Evolutionary conservation across 2,888 invertebrate genomes (phyloP), one percentile per base, ranked within the genome.

Genomic region (Andricus quercusramuli): DNA sequence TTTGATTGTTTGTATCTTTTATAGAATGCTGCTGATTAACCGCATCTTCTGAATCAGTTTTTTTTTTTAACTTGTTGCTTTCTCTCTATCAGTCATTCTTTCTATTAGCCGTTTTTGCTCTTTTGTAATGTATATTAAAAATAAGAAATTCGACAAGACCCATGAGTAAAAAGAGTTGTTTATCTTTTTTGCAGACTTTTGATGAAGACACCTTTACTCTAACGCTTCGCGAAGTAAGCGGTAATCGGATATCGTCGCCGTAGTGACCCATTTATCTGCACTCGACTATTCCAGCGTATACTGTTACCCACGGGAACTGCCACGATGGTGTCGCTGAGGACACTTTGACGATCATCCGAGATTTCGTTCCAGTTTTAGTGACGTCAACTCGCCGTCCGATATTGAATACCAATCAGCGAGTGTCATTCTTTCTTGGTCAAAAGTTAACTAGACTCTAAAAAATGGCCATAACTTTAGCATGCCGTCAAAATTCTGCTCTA

Each of bases 251-350:
- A 89, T 86, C 78, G 85, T 79, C 83, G 82, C 65, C 83, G 78
- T 86, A 87, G 85, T 89, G 91, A 90, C 91, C 91, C 88, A 90
- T 91, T 91, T 91, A 89, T 89, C 90, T 87, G 68, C 83, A 67
- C 78, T 78, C 78, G 77, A 78, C 77, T 80, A 68, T 70, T 44
- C 41, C 37, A 80, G 78, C 81, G 83, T 88, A 88, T 89, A 86
- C 82, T 77, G 82, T 89, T 89, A 86, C 86, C 84, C 85, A 82
- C 83, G 85, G 85, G 86, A 88, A 85, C 85, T 83, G 82, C 80
- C 70, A 76, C 70, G 76, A 64, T 66, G 77, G 56, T 66, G 66
- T 32, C 22, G 62, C 44, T 56, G 64, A 64, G 22, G 67, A 64
- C 44, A 62, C 77, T 64, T 62, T 29, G 62, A 77, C 32, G 77